A percentile compares a stretch with the other conserved stretches of the same genome.
Conservation (phyloP, 92 coral and sea anemone species). For the Siderastrea radians region DNA sequence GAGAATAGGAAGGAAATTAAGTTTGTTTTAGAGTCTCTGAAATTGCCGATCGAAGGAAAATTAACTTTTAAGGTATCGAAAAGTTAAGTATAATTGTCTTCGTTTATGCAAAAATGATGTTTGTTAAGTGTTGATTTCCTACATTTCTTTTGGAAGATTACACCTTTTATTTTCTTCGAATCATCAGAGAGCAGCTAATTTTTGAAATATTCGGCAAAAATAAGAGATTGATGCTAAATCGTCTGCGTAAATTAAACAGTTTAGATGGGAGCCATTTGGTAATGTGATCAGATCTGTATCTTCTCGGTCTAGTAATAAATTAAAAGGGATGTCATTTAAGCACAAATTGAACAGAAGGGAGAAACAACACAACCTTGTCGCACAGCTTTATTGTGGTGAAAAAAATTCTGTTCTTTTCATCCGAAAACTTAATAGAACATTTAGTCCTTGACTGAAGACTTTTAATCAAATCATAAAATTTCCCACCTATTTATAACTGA, state of each 20-base stretch:
- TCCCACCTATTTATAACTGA: background rate
- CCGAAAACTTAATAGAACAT: background rate
- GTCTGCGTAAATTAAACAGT: constrained; percentile 39
- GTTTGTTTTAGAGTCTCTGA: background rate
- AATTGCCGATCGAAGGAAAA: constrained; percentile 9
- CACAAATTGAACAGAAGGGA: background rate
- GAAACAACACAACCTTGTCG: background rate
- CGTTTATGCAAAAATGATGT: background rate
- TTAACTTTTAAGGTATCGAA: background rate
- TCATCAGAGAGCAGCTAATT: constrained; percentile 14
- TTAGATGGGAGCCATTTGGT: constrained; percentile 26
- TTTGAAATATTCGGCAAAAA: constrained; percentile 8
- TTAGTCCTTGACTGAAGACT: background rate
- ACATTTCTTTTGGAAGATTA: constrained; percentile 29
- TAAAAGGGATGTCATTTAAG: background rate
- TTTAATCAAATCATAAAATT: constrained; percentile 3
- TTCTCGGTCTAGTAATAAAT: constrained; percentile 1
- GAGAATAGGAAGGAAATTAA: background rate
- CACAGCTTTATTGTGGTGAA: background rate
- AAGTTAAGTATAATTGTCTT: constrained; percentile 21
- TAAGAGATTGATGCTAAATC: constrained; percentile 14
- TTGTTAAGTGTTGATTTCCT: constrained; percentile 31
- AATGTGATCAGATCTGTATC: constrained; percentile 12
- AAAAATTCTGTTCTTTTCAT: background rate
- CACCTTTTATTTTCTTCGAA: constrained; percentile 23